Base-by-base conservation (phyloP, 2,113 vertebrate species). In the Vulpes ferrilata region DNA sequence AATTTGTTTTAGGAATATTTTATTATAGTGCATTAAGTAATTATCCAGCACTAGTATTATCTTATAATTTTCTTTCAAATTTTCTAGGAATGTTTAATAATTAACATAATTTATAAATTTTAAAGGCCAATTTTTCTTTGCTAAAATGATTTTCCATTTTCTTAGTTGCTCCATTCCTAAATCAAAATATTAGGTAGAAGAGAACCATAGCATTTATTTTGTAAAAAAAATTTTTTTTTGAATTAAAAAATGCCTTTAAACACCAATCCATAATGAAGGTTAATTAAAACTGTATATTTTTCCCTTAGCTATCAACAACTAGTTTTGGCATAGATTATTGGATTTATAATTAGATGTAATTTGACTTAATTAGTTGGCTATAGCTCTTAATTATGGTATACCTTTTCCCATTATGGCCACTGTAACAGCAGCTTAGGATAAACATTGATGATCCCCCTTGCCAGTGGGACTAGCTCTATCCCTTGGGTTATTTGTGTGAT, bases 351-450 rank as follows among this genome's bases (percentile, higher is more conserved):
- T 90, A 97, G 97, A 82, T 73, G n/a, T 97, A 98, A 98, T 96
- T 98, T 98, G 96, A 97, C 97, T 97, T 98, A 98, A 98, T 98
- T 98, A 98, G 96, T 98, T 98, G 93, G 48, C 94, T 90, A 97
- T 97, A 97, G 97, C 93, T 98, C 95, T 96, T 98, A 91, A 95
- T 98, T 23, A 62, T 92, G 95, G 35, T 85, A 94, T 98, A 97
- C 60, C 35, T 98, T 98, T 98, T 95, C 74, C 53, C 48, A 93
- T 98, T 98, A 97, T 96, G 96, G 82, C 94, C 95, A 57, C 94
- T 97, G 95, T 90, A 97, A 98, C 95, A 95, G 81, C 87, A 97
- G 87, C 55, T 97, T 96, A 96, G 94, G 43, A 65, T 97, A 92
- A 55, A 98, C 86, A 93, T 19, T 97, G 73, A 92, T 98, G 97